Percentiles rank a stretch among this genome's conserved stretches.
phyloP scores from a whole-genome alignment of 2,888 invertebrate genomes.

The Cheiracanthium punctorium region DNA sequence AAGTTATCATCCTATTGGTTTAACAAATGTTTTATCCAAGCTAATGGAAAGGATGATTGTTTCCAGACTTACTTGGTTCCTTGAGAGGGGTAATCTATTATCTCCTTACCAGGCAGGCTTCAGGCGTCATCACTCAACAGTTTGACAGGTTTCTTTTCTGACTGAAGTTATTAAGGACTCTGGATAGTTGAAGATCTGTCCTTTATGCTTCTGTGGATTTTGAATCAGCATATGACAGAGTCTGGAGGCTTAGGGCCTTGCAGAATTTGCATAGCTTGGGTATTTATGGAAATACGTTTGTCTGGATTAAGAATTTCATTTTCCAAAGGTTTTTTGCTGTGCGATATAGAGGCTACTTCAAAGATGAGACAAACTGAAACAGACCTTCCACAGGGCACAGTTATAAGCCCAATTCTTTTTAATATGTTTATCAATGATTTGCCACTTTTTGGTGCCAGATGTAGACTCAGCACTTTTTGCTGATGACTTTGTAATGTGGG shows the following conservation, averaged over 20 bases:
- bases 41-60: neutral
- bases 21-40: neutral
- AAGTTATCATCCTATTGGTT: neutral
- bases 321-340: neutral
- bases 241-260: neutral
- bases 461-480: neutral
- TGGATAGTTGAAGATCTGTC: neutral
- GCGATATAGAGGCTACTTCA: neutral
- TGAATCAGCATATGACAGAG: neutral
- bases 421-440: constrained; percentile 4
- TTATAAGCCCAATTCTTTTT: constrained; percentile 1
- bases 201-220: neutral
- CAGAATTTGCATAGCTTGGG: neutral
- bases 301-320: neutral
- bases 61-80: neutral
- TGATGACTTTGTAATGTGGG: neutral
- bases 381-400: neutral
- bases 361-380: neutral
- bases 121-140: neutral
- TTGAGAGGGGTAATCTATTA: neutral
- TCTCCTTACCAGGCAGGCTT: neutral
- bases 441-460: neutral
- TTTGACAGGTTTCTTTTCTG: neutral
- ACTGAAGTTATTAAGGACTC: neutral
- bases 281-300: too few species aligned